Base-by-base conservation (phyloP, 2,113 vertebrate species). In the Elachura formosa region DNA sequence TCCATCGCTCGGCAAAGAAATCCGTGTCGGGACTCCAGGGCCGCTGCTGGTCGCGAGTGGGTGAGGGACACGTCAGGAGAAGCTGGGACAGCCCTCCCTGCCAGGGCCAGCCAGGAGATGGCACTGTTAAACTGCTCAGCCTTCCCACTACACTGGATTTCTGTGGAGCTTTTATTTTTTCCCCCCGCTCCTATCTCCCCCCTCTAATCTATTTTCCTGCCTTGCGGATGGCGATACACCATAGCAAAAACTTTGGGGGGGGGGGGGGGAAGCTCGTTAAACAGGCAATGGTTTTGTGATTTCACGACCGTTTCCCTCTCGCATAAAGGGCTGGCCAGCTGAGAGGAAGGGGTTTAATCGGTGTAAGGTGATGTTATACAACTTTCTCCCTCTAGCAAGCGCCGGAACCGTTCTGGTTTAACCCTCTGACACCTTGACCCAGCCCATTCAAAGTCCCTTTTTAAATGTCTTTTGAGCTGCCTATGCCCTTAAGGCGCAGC, bases 101-200 rank as follows among this genome's bases (percentile, higher is more conserved):
- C 16, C 55, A 3, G 10, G 19, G 38, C 7, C 34, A 10, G 33
- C 97, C 98, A 94, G 95, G 17, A 97, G 98, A 67, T 97, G 97
- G 97, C 98, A 94, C 91, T 95, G 64, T 91, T 75, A 74, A 84
- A 79, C 96, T 64, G 71, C 93, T 1, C 38, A 96, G 95, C 79
- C 19, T 52, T 64, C 36, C 52, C 52, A 28, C 4, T 4, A 5
- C 25, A 1, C 18, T 3, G 40, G 4, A 15, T 24, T 69, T 36
- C 23, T 11, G 34, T 33, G 12, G 10, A 12, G 2, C 9, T 38
- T 15, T 5, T 4, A 3, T 22, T 23, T 10, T 14, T 1, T 41
- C 5, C 2, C 9, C 8, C 10, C 4, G 4, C 21, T 7, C 23
- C 48, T 3, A 5, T 29, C 29, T 31, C 14, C 12, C 20, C 29